Evolutionary conservation across 2,888 invertebrate species (phyloP).

Genomic region (Ditula angustiorana): DNA sequence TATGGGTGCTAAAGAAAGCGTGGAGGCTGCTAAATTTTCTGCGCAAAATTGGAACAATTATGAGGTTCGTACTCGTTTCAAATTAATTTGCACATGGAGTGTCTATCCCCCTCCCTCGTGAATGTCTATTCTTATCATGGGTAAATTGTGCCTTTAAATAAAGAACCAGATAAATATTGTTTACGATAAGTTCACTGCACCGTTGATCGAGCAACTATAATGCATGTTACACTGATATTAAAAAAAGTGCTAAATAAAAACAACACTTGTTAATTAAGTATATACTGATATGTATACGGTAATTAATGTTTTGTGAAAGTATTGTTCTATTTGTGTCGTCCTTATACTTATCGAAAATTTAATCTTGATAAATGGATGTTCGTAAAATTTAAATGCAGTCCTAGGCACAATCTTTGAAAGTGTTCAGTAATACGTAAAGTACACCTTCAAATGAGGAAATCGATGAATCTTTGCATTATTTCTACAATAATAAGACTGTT

Average conservation of each 20-base stretch:
- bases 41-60: slow-evolving; percentile 93
- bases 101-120: slow-evolving; percentile 80
- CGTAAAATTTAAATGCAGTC: not conserved
- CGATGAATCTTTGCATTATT: slow-evolving; percentile 26
- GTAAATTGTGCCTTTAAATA: slow-evolving; percentile 55
- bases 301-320: slow-evolving; percentile 35
- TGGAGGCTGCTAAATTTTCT: slow-evolving; percentile 92
- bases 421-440: not conserved
- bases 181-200: slow-evolving; percentile 71
- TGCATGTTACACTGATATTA: slow-evolving; percentile 73
- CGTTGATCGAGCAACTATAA: slow-evolving; percentile 61
- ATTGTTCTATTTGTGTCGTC: slow-evolving; percentile 32
- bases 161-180: slow-evolving; percentile 53
- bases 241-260: slow-evolving; percentile 45
- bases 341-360: slow-evolving; percentile 1
- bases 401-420: not conserved
- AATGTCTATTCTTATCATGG: slow-evolving; percentile 62
- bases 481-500: slow-evolving; percentile 2
- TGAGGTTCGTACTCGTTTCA: slow-evolving; percentile 88
- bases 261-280: slow-evolving; percentile 25
- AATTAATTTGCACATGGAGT: slow-evolving; percentile 84
- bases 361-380: not conserved
- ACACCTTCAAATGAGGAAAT: slow-evolving; percentile 22
- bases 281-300: slow-evolving; percentile 29
- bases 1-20: slow-evolving; percentile 94